Evolutionary conservation across 2,113 vertebrate species (phyloP).

Genomic region (Anarrhichthys ocellatus): DNA sequence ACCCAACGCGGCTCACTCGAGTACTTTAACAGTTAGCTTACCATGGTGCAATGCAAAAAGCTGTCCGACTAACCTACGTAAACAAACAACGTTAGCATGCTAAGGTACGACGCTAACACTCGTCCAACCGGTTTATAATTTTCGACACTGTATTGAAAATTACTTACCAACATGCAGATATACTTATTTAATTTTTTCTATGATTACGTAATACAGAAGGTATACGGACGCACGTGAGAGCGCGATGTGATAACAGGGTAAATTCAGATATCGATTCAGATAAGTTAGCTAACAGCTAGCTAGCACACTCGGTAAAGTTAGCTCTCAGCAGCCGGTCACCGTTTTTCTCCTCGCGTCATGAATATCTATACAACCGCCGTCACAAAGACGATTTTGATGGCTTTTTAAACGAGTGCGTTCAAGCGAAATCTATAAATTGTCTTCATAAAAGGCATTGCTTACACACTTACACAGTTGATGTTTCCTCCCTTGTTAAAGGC

Average conservation of each 20-base stretch:
- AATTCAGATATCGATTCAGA: not conserved
- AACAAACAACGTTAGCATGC: slow-evolving; percentile 32
- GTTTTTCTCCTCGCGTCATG: not conserved
- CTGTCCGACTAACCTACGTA: not conserved
- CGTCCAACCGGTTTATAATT: not conserved
- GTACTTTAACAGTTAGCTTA: not conserved
- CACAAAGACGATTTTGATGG: fast-evolving
- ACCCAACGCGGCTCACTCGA: not conserved
- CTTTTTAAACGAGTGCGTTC: not conserved
- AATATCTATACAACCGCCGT: not conserved
- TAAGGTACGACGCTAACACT: not conserved
- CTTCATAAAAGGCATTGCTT: not conserved
- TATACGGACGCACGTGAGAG: not conserved
- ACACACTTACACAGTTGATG: slow-evolving; percentile 53
- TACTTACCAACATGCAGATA: not conserved
- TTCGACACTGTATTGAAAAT: not conserved
- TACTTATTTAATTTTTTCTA: not conserved
- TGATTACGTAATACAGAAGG: not conserved
- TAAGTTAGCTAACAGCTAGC: not conserved
- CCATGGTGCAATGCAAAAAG: not conserved
- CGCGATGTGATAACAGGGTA: not conserved
- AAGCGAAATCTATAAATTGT: not conserved
- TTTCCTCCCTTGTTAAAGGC: slow-evolving; percentile 74
- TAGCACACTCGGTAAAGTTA: slow-evolving; percentile 11
- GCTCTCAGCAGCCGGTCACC: not conserved